Conservation (phyloP, 2,888 invertebrate species). For the Idaea aversata region DNA sequence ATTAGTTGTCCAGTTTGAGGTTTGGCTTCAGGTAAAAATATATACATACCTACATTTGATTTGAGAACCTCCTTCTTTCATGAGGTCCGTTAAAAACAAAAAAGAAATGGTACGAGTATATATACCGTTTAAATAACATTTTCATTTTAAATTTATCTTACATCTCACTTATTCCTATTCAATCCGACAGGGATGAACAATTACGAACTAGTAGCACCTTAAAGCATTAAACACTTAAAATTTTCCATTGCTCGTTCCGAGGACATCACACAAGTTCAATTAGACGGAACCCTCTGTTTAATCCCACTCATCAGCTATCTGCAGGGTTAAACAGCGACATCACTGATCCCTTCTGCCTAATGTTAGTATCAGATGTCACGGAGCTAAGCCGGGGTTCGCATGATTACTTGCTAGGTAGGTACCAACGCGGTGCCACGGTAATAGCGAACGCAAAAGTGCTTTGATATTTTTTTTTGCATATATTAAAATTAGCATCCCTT, state of each 20-base stretch:
- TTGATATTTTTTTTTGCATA: constrained; percentile 3
- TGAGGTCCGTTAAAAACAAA: too few relatives aligned
- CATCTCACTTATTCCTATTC: too few relatives aligned
- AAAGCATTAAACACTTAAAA: neutral
- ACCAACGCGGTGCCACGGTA: constrained; percentile 20
- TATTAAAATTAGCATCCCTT: constrained; percentile 5
- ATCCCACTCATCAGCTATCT: constrained; percentile 69
- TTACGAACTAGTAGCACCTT: neutral
- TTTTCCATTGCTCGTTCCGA: neutral
- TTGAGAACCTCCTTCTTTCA: too few relatives aligned
- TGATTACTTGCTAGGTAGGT: constrained; percentile 45
- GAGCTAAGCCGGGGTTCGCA: constrained; percentile 48
- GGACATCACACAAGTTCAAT: constrained; percentile 1
- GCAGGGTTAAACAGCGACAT: constrained; percentile 68
- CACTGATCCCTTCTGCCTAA: constrained; percentile 52
- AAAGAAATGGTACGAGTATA: too few relatives aligned
- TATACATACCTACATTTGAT: too few relatives aligned
- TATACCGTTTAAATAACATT: too few relatives aligned
- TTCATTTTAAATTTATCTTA: too few relatives aligned
- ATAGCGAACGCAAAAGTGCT: constrained; percentile 26
- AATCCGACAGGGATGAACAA: too few relatives aligned
- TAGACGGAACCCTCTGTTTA: constrained; percentile 32
- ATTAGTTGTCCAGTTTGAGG: too few relatives aligned
- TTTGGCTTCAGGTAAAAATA: too few relatives aligned
- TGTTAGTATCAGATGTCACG: constrained; percentile 71